Evolutionary conservation across 1,140 invertebrate species (phyloP), one percentile per base, ranked within the genome.

Genomic region (Drosophila leontia): DNA sequence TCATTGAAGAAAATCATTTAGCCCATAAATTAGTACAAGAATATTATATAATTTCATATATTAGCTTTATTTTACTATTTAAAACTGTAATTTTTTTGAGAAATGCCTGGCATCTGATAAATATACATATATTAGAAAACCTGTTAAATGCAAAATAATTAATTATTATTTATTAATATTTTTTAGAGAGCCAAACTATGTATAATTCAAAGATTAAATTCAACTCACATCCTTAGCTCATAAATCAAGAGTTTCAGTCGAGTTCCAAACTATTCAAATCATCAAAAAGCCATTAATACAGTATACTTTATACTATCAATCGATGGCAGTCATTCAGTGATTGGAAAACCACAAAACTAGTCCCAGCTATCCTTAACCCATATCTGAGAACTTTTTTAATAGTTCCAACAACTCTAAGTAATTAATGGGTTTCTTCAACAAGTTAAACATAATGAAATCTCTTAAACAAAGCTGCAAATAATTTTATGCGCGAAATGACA

Each of bases 291-390:
- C 34, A 39, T 55, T 37, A 37, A 53, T 5, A 1, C 1, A 19
- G 12, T 23, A 55, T 23, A 12, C 5, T 19, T 12, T 32, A 3
- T 17, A 51, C n/a, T 34, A 17, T 34, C 41, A 60, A 19, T 59
- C 13, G 15, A 29, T 45, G 17, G 7, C 15, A 45, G 19, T 11
- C 13, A 35, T 41, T 62, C 15, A 26, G 32, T 17, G 32, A 48
- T 17, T n/a, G 6, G 1, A 62, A 63, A 32, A 34, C n/a, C n/a
- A 55, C 3, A 32, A 55, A 17, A 12, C 13, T 17, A 44, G 29
- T 17, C n/a, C 5, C 50, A 13, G 50, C 50, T 72, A 72, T 72
- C 70, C 70, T 72, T 60, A 60, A 72, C 55, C 70, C 67, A 72
- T 29, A 72, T 72, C n/a, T 39, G 6, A 72, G 3, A 60, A 44